Base-by-base conservation (phyloP, 2,888 invertebrate species). In the Aphrophora alni region DNA sequence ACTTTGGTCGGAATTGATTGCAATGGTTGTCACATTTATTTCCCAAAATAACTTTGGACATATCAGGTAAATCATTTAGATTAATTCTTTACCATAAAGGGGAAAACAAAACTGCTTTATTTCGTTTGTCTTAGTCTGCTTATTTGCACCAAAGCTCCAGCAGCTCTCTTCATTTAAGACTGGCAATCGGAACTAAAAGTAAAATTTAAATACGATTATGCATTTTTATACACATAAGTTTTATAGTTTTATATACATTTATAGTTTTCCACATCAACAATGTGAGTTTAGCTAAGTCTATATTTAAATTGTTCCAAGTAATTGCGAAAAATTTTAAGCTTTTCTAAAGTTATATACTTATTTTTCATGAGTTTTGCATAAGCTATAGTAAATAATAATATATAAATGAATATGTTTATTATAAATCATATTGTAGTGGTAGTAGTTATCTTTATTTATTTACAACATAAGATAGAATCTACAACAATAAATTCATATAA, bases 261-360 rank as follows among this genome's bases (percentile, higher is more conserved):
- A 25, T 26, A 21, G 70, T 27, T 8, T 8, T 69, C 5, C 69
- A 24, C 7, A 14, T 7, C 14, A 69, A 69, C 14, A 14, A 69
- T 8, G 25, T 17, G 3, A 70, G 8, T 4, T 17, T 26, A 10
- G 1, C 21, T 26, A 4, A 8, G 70, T 1, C 12, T 21, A 27
- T 17, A 70, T 70, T 70, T 21, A 70, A 70, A 70, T 17, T 8
- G 24, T 70, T 70, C 26, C 70, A 70, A 70, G 24, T 21, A 21
- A 70, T 70, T 70, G 70, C 70, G 27, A 70, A 70, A 70, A 70
- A 70, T 14, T 70, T 10, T 70, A 70, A 70, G 70, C 17, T 70
- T 70, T 2, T 21, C 14, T 70, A 21, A 69, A 70, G n/a, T n/a
- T n/a, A n/a, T n/a, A n/a, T n/a, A n/a, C n/a, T n/a, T n/a, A n/a